Conservation (phyloP, 2,113 vertebrate species). For the Ceuthmochares aereus region DNA sequence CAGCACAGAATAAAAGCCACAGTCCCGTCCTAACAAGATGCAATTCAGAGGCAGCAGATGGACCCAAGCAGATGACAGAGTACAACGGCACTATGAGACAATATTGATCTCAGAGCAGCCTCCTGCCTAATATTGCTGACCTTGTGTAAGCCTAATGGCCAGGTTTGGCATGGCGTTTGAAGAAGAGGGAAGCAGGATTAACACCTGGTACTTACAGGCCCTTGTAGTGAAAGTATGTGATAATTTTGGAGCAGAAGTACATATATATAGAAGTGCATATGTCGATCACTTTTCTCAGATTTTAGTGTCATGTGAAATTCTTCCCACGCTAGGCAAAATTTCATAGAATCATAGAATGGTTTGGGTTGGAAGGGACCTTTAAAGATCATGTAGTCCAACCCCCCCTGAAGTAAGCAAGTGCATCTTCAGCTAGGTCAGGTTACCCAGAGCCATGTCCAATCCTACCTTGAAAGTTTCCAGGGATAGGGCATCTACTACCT, state of each 20-base stretch:
- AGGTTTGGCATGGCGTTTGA: not conserved
- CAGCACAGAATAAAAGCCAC: not conserved
- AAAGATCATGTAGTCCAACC: not conserved
- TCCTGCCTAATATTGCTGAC: not conserved
- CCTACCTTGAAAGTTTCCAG: not conserved
- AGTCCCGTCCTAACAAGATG: not conserved
- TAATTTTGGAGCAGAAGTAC: not conserved
- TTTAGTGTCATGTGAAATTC: not conserved
- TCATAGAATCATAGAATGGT: not conserved
- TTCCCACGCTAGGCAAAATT: not conserved
- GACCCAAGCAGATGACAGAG: not conserved
- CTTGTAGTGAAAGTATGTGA: not conserved
- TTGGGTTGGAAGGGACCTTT: not conserved
- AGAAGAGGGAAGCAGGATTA: not conserved
- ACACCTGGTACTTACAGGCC: not conserved
- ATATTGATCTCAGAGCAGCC: not conserved
- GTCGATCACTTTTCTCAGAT: not conserved
- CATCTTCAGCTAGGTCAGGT: not conserved
- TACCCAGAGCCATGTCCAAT: not conserved
- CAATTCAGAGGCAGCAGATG: not conserved
- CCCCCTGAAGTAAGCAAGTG: not conserved
- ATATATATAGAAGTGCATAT: not conserved
- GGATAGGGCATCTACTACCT: too few species aligned
- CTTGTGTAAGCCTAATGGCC: not conserved
- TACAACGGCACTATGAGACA: not conserved